Evolutionary conservation across 2,888 invertebrate genomes (phyloP).

Genomic region (Rotaria socialis): DNA sequence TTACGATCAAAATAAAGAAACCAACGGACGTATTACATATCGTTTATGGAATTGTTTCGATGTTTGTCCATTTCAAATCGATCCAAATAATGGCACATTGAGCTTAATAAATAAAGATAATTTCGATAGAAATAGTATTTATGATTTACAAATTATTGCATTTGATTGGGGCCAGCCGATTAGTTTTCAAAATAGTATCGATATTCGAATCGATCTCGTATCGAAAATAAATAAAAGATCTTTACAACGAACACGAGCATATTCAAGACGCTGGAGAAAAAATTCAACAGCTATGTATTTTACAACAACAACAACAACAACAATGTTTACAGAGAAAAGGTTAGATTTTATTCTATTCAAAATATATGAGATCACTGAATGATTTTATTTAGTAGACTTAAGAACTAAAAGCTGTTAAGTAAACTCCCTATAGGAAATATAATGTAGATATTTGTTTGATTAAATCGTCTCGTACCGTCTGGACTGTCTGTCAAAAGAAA

Average conservation of each 20-base stretch:
- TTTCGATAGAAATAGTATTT: neutral
- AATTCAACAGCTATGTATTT: neutral
- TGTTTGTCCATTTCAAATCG: neutral
- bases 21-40: slow-evolving; percentile 15
- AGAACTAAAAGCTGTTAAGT: too few relatives aligned
- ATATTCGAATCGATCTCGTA: neutral
- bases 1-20: slow-evolving; percentile 21
- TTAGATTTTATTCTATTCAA: neutral
- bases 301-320: neutral
- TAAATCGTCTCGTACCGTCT: too few relatives aligned
- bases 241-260: neutral
- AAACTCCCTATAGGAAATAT: too few relatives aligned
- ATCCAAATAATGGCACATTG: slow-evolving; percentile 22
- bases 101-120: neutral
- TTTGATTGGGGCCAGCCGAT: slow-evolving; percentile 28
- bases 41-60: neutral
- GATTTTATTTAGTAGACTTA: too few relatives aligned
- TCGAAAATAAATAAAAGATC: neutral
- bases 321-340: neutral
- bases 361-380: too few relatives aligned
- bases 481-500: too few relatives aligned
- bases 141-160: neutral
- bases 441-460: too few relatives aligned
- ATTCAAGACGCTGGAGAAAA: slow-evolving; percentile 29
- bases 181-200: neutral